Conservation (phyloP, 2,888 invertebrate species). For the Acronicta alni region DNA sequence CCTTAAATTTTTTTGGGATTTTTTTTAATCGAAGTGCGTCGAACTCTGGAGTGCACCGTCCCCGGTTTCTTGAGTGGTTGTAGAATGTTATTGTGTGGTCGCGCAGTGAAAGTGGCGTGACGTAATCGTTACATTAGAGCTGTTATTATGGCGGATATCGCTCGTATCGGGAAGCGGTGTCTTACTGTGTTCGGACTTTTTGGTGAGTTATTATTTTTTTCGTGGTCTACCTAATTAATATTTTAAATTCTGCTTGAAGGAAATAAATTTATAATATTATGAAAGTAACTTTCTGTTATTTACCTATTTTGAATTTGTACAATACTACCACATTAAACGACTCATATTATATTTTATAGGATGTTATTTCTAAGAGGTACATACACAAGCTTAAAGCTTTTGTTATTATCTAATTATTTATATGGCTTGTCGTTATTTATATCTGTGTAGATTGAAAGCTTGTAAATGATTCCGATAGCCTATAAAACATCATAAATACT, state of each 20-base stretch:
- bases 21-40: conserved; percentile 70
- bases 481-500: neutral
- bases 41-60: conserved; percentile 81
- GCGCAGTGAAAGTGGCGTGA: conserved; percentile 86
- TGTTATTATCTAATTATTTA: neutral
- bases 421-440: neutral
- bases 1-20: conserved; percentile 59
- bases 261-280: too few relatives aligned
- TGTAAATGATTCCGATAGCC: neutral
- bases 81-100: conserved; percentile 77
- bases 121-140: conserved; percentile 84
- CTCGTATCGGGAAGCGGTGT: conserved; percentile 79
- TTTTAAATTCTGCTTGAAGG: too few relatives aligned
- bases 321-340: neutral
- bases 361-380: neutral
- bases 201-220: conserved; percentile 69
- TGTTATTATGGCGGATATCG: conserved; percentile 82
- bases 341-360: neutral
- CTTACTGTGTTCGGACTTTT: conserved; percentile 74
- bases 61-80: conserved; percentile 76
- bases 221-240: too few relatives aligned
- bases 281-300: too few relatives aligned
- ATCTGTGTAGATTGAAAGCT: neutral
- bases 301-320: too few relatives aligned
- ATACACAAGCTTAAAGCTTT: neutral